Base-by-base conservation (phyloP, 2,888 invertebrate genomes). In the Apoda limacodes region DNA sequence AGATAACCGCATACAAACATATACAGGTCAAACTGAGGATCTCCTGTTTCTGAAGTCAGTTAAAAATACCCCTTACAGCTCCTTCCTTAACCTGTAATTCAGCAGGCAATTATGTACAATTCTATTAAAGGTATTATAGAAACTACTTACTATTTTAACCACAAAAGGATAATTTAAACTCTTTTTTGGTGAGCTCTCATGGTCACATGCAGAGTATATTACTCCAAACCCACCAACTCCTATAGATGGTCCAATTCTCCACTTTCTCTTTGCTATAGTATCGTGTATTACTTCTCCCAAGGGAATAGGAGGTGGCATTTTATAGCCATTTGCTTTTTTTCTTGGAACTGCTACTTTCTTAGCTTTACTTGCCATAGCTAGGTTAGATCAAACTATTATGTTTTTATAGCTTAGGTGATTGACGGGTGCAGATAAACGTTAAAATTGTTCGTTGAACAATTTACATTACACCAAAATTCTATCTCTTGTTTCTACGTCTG, bases 161-260 rank as follows among this genome's bases (percentile, higher is more conserved):
- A 90, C 92, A 54, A 83, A 88, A 4, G 88, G 85, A 63, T 85
- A 90, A 36, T 52, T 60, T 1, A 82, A 76, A 1, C 68, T 60
- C 35, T 70, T 71, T 35, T 83, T 83, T 2, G 80, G 63, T 1
- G 80, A 66, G 17, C 82, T 78, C 5, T 82, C 83, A 12, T 70
- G 69, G 32, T 83, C 84, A 65, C 87, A 87, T 22, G 93, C 94
- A 1, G 90, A 85, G 64, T 97, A 97, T 49, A 97, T 95, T 62
- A 94, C 92, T 1, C 97, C 97, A 63, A 97, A 97, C 7, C 97
- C 97, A 1, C 97, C 97, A 33, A 88, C 83, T 0, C 96, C 97
- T 37, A 97, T 93, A 0, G 95, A 89, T 9, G 87, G 84, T 0
- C 95, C 95, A 34, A 97, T 82, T 42, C 85, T 85, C 96, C 96